Base-by-base conservation (phyloP, 2,888 invertebrate genomes). In the Dasysyrphus tricinctus region DNA sequence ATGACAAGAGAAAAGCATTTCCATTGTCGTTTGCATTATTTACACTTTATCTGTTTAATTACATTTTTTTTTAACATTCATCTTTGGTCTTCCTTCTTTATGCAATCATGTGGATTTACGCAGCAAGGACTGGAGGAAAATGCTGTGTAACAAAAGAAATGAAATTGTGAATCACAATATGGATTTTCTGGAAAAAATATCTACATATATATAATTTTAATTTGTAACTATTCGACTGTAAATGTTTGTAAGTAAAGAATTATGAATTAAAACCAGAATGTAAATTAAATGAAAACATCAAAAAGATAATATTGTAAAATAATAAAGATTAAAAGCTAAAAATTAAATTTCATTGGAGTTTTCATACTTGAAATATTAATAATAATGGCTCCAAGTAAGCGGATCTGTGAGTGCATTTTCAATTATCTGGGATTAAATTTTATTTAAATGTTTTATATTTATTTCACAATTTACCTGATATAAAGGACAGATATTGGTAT, bases 91-190 rank as follows among this genome's bases (percentile, higher is more conserved):
- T 72, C 56, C 57, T 80, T 19, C 59, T 85, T 86, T 69, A 77
- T 81, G 24, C 49, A 24, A 76, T 54, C 54, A 61, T 74, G 56
- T 24, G 65, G 59, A 65, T 32, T 32, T 70, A 34, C 3, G 9
- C 89, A 91, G 91, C 91, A 92, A 89, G 92, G 91, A 89, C 90
- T 92, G 51, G 92, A 91, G 63, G 92, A 92, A 88, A 92, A 92
- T 81, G 92, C 92, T 61, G 92, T 92, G 67, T 92, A 91, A 88
- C 79, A 61, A 34, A 77, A 7, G 29, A 59, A 65, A 65, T 7
- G 32, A 16, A 49, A 65, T 65, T 47, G 67, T 61, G 69, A 51
- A 69, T 51, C 78, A 54, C 65, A 37, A 73, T 54, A 16, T 67
- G 57, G 65, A 79, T 70, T 70, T 74, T 70, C 72, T 69, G 73